Base-by-base conservation (phyloP, 2,888 invertebrate genomes). In the Neocrepidodera transversa region DNA sequence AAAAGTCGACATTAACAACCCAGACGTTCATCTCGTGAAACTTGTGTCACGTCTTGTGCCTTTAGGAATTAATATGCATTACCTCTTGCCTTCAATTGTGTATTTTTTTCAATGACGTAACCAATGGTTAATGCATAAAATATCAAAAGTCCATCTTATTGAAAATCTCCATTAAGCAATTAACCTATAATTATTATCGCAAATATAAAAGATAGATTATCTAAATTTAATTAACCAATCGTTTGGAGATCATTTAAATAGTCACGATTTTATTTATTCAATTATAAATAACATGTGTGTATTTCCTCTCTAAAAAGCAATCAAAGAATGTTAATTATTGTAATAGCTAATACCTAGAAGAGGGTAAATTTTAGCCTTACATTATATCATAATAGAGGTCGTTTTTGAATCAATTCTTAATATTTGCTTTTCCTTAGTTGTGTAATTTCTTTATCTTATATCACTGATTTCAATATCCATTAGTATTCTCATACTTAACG, bases 401-500 rank as follows among this genome's bases (percentile, higher is more conserved):
- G n/a, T n/a, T n/a, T n/a, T n/a, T n/a, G n/a, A n/a, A n/a, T n/a
- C n/a, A n/a, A n/a, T n/a, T n/a, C n/a, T n/a, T n/a, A n/a, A n/a
- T n/a, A n/a, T n/a, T n/a, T n/a, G n/a, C n/a, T 52, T 52, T 43
- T 43, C 28, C 53, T 4, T n/a, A 35, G 16, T 26, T 23, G 23
- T 23, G 6, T 23, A 23, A 23, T 23, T 23, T 6, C 23, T 23
- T 23, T 6, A 6, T 23, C 23, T 23, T 23, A 5, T n/a, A n/a
- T n/a, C n/a, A n/a, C n/a, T 7, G 28, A 8, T 4, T 32, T 32
- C 32, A 13, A 13, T 10, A 2, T 10, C 23, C 20, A 63, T 63
- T 63, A 59, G 60, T 60, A 63, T 63, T 60, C 60, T 30, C 36
- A 23, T 26, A 50, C 38, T 17, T 14, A 8, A n/a, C 4, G 23